Evolutionary conservation across 2,797 vertebrate genomes (phyloP), one percentile per base, ranked within the genome.

Genomic region (Anomalospiza imberbis): DNA sequence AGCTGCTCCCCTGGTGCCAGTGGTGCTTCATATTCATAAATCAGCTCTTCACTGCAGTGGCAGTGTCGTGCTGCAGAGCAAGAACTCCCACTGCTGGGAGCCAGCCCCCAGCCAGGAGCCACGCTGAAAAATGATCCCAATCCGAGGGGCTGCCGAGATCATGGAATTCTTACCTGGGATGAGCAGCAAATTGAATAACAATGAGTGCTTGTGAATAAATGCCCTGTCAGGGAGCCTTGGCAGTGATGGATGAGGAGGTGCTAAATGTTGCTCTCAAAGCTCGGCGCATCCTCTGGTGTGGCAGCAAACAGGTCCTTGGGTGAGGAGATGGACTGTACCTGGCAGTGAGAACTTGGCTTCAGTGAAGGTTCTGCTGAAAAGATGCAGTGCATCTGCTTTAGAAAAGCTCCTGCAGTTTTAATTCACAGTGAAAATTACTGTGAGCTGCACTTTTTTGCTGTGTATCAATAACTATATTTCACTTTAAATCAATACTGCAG

Each of bases 231-330:
- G 96, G 94, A 88, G 96, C 91, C 88, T 96, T 98, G 98, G 98
- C 99, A 98, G 98, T 99, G 99, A 99, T 98, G 98, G 98, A 99
- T 99, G 97, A 98, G 98, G 89, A 95, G 95, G 97, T 98, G 98
- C 97, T 96, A 86, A 89, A 38, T 72, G 94, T 85, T 97, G 71
- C 97, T 97, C 97, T 94, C 96, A 93, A 83, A 94, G 78, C 94
- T 91, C 94, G 58, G 76, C 40, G 15, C 82, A 66, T 96, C 96
- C 97, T 96, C 93, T 51, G 54, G 89, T 14, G 93, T 81, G 97
- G 98, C 97, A 96, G 96, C 96, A 91, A 60, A 97, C 95, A 91
- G 97, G 97, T 97, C 97, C 90, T 88, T 63, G 89, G 94, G 80
- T 95, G 79, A 85, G 91, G 95, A 83, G 92, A 73, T 25, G 75